Evolutionary conservation across 1,140 invertebrate genomes (phyloP), one percentile per base, ranked within the genome.

Genomic region (Zaprionus vittiger): DNA sequence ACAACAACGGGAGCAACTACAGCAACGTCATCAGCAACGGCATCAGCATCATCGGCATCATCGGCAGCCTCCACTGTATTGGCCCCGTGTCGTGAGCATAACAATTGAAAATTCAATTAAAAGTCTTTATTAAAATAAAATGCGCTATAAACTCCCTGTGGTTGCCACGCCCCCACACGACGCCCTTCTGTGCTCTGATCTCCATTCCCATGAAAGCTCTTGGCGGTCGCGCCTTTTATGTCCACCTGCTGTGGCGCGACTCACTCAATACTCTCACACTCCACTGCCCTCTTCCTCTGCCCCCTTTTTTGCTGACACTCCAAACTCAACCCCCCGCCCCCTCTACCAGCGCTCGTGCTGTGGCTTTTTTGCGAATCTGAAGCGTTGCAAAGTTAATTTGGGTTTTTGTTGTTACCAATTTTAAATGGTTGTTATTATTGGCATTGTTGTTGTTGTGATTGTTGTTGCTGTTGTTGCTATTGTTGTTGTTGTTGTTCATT

Each of bases 61-160:
- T 26, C 24, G 24, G 15, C 63, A 54, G 22, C 41, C 37, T 61
- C 37, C 24, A 47, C n/a, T 61, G 71, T 62, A 62, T 57, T 69
- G 49, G 38, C 49, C 62, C 28, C 56, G 71, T 63, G 57, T 69
- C 60, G 59, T 47, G 49, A 41, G 79, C 61, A 85, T 82, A 89
- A 89, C 85, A 89, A 89, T 85, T 89, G 85, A 89, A 89, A 89
- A 90, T 89, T 90, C 85, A 89, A 89, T 89, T 89, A 89, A 89
- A 89, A 89, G 81, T 90, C 85, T 89, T 89, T 89, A 89, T 89
- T 89, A 89, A 90, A 89, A 89, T 89, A 90, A 89, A 89, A 89
- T 90, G 76, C 81, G 73, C 76, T 83, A 84, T 70, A 75, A 71
- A 90, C 66, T 70, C 62, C 37, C 74, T 11, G 54, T 54, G 47